Evolutionary conservation across 2,888 invertebrate genomes (phyloP), one percentile per base, ranked within the genome.

Genomic region (Graphium colonna): DNA sequence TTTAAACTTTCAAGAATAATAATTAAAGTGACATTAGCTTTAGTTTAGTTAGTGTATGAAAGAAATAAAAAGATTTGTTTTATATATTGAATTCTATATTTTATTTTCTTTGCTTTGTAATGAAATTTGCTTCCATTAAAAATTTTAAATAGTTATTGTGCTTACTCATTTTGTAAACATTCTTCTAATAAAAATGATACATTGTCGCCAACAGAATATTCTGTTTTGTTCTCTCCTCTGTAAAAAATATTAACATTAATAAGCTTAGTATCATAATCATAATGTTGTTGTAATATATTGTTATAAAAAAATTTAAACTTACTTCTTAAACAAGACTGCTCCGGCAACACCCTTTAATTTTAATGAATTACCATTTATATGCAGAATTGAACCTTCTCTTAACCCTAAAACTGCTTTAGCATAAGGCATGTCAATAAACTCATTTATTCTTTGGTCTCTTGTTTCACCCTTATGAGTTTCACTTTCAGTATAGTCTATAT

Each of bases 401-500:
- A 96, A 79, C 0, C 94, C 95, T 48, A 96, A 73, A 9, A 95
- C 95, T 51, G 91, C 86, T 1, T 90, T 90, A 7, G 90, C 82
- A 60, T 88, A 79, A 31, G 91, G 79, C 73, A 93, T 88, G 62
- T 92, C 90, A 59, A 93, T 86, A 75, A 92, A 96, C 75, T 96
- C 93, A 28, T 68, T 61, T 55, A 96, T 93, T 64, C 95, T 90
- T 68, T 94, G 91, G 68, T 95, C 94, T 63, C 95, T 90, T 1
- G 95, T 95, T 80, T 96, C 95, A 10, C 95, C 96, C 83, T 93
- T 94, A 73, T 96, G 96, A 38, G 78, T 93, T 42, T 90, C 90
- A 63, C 78, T 90, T 8, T 87, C 80, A 61, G 92, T 88, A 18
- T 91, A 77, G 60, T 96, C 95, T 62, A 94, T 78, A 71, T 95